Evolutionary conservation across 2,888 invertebrate genomes (phyloP).

Genomic region (Priapulus caudatus): DNA sequence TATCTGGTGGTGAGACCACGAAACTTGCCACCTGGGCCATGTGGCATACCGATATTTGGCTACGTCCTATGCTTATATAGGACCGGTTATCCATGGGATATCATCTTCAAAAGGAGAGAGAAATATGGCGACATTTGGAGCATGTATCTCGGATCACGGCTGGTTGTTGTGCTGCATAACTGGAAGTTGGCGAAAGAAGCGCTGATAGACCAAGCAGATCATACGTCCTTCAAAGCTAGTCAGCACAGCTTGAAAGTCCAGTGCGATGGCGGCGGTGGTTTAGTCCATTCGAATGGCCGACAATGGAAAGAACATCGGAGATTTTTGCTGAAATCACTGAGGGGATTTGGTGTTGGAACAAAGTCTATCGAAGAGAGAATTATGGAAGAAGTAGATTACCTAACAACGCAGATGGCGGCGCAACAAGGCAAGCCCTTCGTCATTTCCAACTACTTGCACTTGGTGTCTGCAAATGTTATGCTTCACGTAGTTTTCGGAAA

Average conservation of each 20-base stretch:
- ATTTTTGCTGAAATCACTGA: neutral
- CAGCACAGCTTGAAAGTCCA: neutral
- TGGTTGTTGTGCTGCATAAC: neutral
- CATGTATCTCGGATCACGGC: neutral
- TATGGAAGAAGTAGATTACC: neutral
- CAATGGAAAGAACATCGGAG: neutral
- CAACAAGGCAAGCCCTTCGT: too few species aligned
- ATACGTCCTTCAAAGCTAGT: neutral
- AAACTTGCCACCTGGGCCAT: conserved; percentile 3
- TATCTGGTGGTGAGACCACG: too few species aligned
- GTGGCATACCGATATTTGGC: neutral
- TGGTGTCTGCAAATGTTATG: neutral
- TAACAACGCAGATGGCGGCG: too few species aligned
- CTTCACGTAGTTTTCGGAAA: neutral
- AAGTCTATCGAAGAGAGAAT: conserved; percentile 1
- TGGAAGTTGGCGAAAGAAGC: conserved; percentile 1
- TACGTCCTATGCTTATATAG: neutral
- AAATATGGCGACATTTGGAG: neutral
- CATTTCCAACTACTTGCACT: neutral
- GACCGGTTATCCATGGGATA: neutral
- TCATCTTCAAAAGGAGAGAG: neutral
- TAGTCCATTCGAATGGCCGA: neutral
- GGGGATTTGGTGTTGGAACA: neutral
- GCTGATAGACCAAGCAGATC: neutral
- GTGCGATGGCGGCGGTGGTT: neutral